Evolutionary conservation across 2,113 vertebrate genomes (phyloP), one percentile per base, ranked within the genome.

Genomic region (Prionailurus bengalensis): DNA sequence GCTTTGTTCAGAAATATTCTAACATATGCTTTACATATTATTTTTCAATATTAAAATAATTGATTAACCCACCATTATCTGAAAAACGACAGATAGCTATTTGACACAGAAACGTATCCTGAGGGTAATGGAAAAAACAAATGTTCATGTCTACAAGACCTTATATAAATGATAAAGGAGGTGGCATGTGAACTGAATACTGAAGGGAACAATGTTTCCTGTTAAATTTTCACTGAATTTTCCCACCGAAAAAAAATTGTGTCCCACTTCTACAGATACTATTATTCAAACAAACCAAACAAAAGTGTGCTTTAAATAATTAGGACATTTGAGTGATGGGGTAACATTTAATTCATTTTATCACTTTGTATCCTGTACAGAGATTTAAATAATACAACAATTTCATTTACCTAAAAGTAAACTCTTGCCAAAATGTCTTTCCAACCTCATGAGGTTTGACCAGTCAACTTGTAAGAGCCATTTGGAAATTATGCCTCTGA

Each of bases 321-420:
- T 76, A 83, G 33, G 29, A 48, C 25, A 79, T 82, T 83, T 58
- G 48, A 83, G 2, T 66, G 55, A 80, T 55, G 45, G 1, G 21
- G 17, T 16, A 86, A 71, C 8, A 82, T 71, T 89, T 74, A 73
- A 86, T 31, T 93, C 12, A 73, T 68, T 93, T 95, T 86, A 68
- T 63, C 12, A 82, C 95, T 91, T 80, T 1, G 1, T 39, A 51
- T 78, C 93, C 33, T 70, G 19, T 74, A 63, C 7, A 65, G 14
- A 80, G 15, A 91, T 73, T 94, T 91, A 82, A 94, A 80, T 70
- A 88, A 45, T 42, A 48, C 4, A 76, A 74, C 10, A 85, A 19
- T 42, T 96, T 96, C n/a, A 96, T 93, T 97, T 86, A 86, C 68
- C 66, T 93, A 86, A 91, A 89, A 83, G 92, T 58, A 91, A 93